phyloP scores from a whole-genome alignment of 2,888 invertebrate species.

The Andrena haemorrhoa region DNA sequence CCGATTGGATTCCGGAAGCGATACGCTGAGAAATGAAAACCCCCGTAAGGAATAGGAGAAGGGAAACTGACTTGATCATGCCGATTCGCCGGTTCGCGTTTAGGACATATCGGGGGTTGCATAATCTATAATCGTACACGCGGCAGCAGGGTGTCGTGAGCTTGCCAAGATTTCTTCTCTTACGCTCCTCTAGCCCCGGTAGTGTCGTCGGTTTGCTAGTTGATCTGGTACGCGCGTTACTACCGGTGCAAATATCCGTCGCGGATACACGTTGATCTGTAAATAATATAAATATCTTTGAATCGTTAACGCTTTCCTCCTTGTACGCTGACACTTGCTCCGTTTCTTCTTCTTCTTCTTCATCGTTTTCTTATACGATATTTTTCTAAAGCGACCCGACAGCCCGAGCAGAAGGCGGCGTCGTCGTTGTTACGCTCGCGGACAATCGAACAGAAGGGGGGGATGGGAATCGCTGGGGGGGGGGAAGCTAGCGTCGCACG shows the following conservation, averaged over 20 bases:
- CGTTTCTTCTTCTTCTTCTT: constrained; percentile 13
- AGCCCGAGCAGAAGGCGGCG: constrained; percentile 15
- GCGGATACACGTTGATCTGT: constrained; percentile 32
- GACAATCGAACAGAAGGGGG: constrained; percentile 15
- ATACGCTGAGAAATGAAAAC: not conserved
- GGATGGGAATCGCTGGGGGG: too few relatives aligned
- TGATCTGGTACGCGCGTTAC: constrained; percentile 8
- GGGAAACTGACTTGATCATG: constrained; percentile 9
- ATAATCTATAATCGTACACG: not conserved
- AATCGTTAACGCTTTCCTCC: constrained; percentile 51
- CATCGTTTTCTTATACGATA: constrained; percentile 1
- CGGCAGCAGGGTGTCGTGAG: constrained; percentile 61
- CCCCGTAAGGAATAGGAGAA: not conserved
- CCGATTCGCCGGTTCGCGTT: constrained; percentile 16
- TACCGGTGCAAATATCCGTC: constrained; percentile 24
- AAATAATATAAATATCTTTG: constrained; percentile 56
- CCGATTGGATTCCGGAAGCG: constrained; percentile 36
- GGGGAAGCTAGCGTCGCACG: too few relatives aligned
- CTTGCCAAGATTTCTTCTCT: constrained; percentile 69
- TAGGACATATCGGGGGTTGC: constrained; percentile 19
- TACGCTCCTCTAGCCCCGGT: constrained; percentile 12
- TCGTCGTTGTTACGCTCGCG: constrained; percentile 24
- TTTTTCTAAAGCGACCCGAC: constrained; percentile 19
- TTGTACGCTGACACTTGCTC: constrained; percentile 35
- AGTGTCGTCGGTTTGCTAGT: constrained; percentile 16